These are phyloP conservation scores for Phymanthus crucifer DNA, from an alignment of 92 coral and sea anemone species.

Conservation along the genomic window DNA sequence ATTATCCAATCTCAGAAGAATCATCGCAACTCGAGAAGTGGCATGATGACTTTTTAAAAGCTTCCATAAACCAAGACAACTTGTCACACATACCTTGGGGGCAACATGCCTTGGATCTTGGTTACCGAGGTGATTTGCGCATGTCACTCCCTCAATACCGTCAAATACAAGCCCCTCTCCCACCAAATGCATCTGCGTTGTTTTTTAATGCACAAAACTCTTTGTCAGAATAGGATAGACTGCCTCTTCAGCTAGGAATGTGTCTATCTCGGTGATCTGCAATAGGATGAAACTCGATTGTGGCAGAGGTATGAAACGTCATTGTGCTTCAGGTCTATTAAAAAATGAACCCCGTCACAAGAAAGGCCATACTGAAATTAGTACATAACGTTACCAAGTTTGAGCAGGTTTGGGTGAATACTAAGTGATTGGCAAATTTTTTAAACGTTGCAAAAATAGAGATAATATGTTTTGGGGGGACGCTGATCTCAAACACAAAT, in stretches of 20 bases:
- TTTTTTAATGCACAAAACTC: background rate
- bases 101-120: constrained; percentile 3
- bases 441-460: too few relatives aligned
- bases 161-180: background rate
- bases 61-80: background rate
- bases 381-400: too few relatives aligned
- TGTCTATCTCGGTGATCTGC: background rate
- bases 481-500: too few relatives aligned
- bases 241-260: background rate
- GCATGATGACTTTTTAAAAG: constrained; percentile 8
- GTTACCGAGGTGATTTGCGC: background rate
- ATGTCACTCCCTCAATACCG: background rate
- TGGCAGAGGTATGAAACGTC: too few relatives aligned
- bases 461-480: too few relatives aligned
- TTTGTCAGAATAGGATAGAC: background rate
- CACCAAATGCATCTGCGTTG: background rate
- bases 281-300: too few relatives aligned
- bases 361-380: too few relatives aligned
- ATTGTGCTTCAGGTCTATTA: too few relatives aligned
- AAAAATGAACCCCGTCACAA: too few relatives aligned
- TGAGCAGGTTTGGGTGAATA: too few relatives aligned
- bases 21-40: background rate
- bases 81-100: constrained; percentile 19
- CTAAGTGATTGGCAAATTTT: too few relatives aligned
- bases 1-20: background rate